Base-by-base conservation (phyloP, 2,888 invertebrate species). In the Drosophila helvetica region DNA sequence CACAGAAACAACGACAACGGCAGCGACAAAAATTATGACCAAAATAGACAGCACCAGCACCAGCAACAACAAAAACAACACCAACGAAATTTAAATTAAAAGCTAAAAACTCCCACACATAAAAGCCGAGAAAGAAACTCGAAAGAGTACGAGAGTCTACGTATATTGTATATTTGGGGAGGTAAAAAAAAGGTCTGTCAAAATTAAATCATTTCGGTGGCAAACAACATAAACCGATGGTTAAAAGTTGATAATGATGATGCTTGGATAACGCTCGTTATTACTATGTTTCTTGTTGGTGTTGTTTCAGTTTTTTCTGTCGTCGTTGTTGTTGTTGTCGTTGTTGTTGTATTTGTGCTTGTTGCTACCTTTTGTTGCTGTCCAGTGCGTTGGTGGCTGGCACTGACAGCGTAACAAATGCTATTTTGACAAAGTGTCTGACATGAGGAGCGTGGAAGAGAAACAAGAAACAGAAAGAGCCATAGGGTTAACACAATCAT, bases 241-340 rank as follows among this genome's bases (percentile, higher is more conserved):
- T 84, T 89, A 89, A 89, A 86, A 85, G 81, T 76, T 88, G 89
- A 89, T 89, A 88, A 86, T 89, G 86, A 88, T 87, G 87, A 83
- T 85, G 89, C 89, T 86, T 86, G 89, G 76, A 79, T 87, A 78
- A 81, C 79, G 88, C 80, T 89, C 80, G 84, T 87, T 88, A 77
- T 87, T 87, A 85, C 74, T 79, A 69, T 70, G 85, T 54, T 68
- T 75, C 66, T 27, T 56, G 54, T 53, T 64, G 38, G 27, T 65
- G 55, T 46, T 56, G 30, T 22, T 46, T 48, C 33, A 33, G 52
- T 65, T 51, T n/a, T n/a, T n/a, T n/a, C n/a, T n/a, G n/a, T n/a
- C n/a, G n/a, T n/a, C n/a, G 52, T 47, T 71, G 75, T 47, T 74
- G 42, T 8, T 58, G 51, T 22, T 69, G 45, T 22, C 51, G 33